These are phyloP conservation scores for Dascyllus trimaculatus DNA, from an alignment of 2,113 vertebrate species.

Conservation along the genomic window DNA sequence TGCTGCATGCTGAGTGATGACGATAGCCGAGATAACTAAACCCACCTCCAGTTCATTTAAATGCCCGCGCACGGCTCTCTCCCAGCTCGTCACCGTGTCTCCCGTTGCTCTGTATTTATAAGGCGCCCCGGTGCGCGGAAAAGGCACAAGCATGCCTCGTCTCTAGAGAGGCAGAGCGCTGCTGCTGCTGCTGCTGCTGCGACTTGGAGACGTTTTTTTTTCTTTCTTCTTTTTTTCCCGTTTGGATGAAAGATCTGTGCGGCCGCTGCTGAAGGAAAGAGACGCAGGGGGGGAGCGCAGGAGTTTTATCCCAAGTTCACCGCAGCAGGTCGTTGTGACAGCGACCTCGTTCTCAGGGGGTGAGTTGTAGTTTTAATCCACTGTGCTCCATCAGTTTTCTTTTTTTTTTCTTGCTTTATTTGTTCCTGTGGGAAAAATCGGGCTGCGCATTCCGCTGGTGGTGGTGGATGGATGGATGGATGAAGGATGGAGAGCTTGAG, in stretches of 20 bases:
- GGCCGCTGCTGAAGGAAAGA: constrained; percentile 43
- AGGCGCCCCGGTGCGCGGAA: constrained; percentile 72
- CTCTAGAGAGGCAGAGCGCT: constrained; percentile 78
- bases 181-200: constrained; percentile 16
- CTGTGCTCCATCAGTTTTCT: background rate
- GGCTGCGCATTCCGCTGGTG: constrained; percentile 56
- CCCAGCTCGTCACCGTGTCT: constrained; percentile 80
- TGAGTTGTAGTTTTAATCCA: constrained; percentile 57
- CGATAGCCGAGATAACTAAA: constrained; percentile 77
- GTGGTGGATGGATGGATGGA: constrained; percentile 1
- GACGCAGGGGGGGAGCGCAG: constrained; percentile 50
- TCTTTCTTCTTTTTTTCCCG: background rate
- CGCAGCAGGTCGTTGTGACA: constrained; percentile 52
- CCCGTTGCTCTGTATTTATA: constrained; percentile 83
- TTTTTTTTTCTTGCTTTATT: background rate
- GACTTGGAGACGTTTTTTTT: constrained; percentile 61
- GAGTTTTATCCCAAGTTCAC: constrained; percentile 74
- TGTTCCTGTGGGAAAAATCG: background rate
- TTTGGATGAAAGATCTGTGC: constrained; percentile 48
- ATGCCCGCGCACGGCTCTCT: constrained; percentile 84
- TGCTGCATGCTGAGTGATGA: constrained; percentile 70
- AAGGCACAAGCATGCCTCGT: constrained; percentile 74
- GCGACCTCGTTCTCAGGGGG: constrained; percentile 69
- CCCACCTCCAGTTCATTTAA: constrained; percentile 87
- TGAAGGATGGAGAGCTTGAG: constrained; percentile 1